These are phyloP conservation scores for Pterophyllum scalare DNA, from an alignment of 2,113 vertebrate species.

Conservation along the genomic window DNA sequence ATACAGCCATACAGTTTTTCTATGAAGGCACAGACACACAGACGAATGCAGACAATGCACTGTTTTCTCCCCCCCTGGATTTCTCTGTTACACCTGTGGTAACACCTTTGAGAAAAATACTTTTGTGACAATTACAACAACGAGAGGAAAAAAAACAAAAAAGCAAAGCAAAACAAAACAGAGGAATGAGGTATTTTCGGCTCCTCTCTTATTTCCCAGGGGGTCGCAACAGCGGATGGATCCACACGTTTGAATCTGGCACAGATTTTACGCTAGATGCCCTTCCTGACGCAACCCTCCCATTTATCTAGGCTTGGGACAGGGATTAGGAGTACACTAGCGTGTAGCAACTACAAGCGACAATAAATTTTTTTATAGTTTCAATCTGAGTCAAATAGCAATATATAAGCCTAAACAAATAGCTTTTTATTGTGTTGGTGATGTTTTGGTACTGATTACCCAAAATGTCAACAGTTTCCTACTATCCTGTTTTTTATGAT, in stretches of 20 bases:
- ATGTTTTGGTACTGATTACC: not conserved
- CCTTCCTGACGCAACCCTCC: not conserved
- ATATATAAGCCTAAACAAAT: no score
- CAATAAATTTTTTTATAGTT: not conserved
- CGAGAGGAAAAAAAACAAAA: not conserved
- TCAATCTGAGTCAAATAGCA: no score
- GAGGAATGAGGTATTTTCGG: not conserved
- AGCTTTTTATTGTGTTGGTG: not conserved
- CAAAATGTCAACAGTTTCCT: slow-evolving; percentile 6
- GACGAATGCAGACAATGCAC: not conserved
- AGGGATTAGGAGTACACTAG: not conserved
- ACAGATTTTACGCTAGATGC: not conserved
- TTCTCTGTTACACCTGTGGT: not conserved
- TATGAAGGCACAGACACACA: not conserved
- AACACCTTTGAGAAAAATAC: not conserved
- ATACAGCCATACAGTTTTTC: not conserved
- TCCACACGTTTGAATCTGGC: not conserved
- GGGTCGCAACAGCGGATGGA: not conserved
- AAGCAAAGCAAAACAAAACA: not conserved
- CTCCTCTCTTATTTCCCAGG: not conserved
- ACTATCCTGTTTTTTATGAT: not conserved
- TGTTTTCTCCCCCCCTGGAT: not conserved
- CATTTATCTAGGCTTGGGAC: not conserved
- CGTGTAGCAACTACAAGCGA: not conserved
- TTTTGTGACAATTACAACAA: not conserved